phyloP scores from a whole-genome alignment of 2,113 vertebrate genomes.

The Seriola aureovittata region DNA sequence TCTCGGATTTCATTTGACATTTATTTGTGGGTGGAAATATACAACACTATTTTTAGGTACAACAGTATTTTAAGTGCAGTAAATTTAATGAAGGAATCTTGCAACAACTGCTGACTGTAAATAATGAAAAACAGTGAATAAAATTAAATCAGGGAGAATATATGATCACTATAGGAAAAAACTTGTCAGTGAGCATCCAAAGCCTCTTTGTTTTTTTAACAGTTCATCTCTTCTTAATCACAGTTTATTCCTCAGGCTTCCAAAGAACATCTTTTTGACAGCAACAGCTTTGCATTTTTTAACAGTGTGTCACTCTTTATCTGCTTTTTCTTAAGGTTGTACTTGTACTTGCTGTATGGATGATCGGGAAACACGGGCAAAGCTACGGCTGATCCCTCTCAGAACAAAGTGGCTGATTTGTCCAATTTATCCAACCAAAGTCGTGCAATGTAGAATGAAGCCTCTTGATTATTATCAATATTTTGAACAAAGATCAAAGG shows the following conservation, averaged over 20 bases:
- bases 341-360: constrained; percentile 33
- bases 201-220: constrained; percentile 16
- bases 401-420: constrained; percentile 50
- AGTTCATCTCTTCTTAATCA: constrained; percentile 20
- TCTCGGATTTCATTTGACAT: background rate
- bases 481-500: constrained; percentile 62
- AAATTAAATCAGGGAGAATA: constrained; percentile 13
- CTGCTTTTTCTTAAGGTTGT: constrained; percentile 16
- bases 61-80: background rate
- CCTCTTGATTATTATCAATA: constrained; percentile 58
- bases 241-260: constrained; percentile 17
- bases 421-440: constrained; percentile 43
- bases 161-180: constrained; percentile 12
- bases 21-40: constrained; percentile 4
- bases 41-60: background rate
- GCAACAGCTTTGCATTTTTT: constrained; percentile 28
- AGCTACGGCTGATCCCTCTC: constrained; percentile 13
- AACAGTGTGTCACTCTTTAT: constrained; percentile 1
- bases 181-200: constrained; percentile 21
- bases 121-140: background rate
- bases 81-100: constrained; percentile 15
- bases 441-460: constrained; percentile 38
- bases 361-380: constrained; percentile 36
- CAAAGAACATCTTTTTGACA: constrained; percentile 30
- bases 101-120: background rate